Conservation (phyloP, 2,888 invertebrate genomes). For the Drosophila algonquin region DNA sequence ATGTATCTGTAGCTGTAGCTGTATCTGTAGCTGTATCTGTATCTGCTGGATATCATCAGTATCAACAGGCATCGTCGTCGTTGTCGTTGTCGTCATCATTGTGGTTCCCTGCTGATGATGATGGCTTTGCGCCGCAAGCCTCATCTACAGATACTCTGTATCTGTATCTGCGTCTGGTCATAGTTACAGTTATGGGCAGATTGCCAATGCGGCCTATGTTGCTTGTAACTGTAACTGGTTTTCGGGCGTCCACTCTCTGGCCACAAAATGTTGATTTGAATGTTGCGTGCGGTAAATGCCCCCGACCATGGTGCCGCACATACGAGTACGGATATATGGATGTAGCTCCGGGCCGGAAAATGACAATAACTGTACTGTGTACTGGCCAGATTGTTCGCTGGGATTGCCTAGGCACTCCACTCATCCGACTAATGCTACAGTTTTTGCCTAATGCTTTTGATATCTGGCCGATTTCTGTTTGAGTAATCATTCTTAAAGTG, state of each 20-base stretch:
- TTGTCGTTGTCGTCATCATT: conserved; percentile 4
- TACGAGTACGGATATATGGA: not conserved
- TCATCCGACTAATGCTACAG: conserved; percentile 17
- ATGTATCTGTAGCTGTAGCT: conserved; percentile 41
- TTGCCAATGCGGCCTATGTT: conserved; percentile 11
- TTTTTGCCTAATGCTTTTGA: conserved; percentile 11
- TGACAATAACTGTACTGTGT: conserved; percentile 32
- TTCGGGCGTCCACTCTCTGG: conserved; percentile 3
- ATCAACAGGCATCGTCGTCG: conserved; percentile 1
- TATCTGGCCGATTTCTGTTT: conserved; percentile 15
- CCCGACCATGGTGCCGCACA: not conserved
- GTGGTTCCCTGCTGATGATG: conserved; percentile 31
- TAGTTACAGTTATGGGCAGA: conserved; percentile 48
- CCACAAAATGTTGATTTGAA: conserved; percentile 55
- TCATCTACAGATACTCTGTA: conserved; percentile 33
- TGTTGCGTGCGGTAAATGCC: conserved; percentile 63
- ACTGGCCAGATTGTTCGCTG: conserved; percentile 7
- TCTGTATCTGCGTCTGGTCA: conserved; percentile 33
- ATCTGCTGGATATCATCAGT: conserved; percentile 28
- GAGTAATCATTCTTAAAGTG: conserved; percentile 11
- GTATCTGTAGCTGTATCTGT: conserved; percentile 17
- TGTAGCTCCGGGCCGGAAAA: conserved; percentile 5
- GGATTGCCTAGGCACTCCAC: not conserved
- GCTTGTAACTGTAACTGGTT: conserved; percentile 25
- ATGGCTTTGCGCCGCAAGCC: conserved; percentile 55